These are phyloP conservation scores for Tipula vernalis DNA, from an alignment of 2,888 invertebrate species.

Conservation along the genomic window DNA sequence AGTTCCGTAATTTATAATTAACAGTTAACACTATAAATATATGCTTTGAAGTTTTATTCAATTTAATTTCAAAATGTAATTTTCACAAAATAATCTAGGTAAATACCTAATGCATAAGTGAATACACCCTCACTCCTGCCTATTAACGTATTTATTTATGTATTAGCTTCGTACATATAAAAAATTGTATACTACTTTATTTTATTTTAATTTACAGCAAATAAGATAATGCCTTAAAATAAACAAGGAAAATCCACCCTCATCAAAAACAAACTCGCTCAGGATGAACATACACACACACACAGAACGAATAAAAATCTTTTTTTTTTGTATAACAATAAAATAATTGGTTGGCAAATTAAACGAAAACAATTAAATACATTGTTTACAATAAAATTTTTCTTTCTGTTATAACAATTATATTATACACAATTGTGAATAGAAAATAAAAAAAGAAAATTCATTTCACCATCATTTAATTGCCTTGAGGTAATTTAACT, in stretches of 20 bases:
- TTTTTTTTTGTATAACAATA: not conserved
- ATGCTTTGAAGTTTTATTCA: not conserved
- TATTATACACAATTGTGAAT: not conserved
- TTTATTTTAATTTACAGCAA: not conserved
- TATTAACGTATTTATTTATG: not conserved
- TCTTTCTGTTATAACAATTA: not conserved
- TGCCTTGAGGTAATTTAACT: not conserved
- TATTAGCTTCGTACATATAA: not conserved
- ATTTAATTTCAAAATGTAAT: not conserved
- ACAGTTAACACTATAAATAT: not conserved
- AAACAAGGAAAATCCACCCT: not conserved
- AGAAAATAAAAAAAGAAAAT: not conserved
- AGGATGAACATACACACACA: not conserved
- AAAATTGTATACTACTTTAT: not conserved
- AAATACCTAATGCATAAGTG: not conserved
- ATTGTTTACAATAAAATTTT: conserved; percentile 4
- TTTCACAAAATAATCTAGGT: not conserved
- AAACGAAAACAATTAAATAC: conserved; percentile 4
- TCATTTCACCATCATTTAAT: not conserved
- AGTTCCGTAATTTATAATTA: not conserved
- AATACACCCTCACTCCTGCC: not conserved
- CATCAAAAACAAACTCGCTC: not conserved
- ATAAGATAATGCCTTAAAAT: conserved; percentile 4
- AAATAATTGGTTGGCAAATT: conserved; percentile 4
- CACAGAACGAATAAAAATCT: not conserved